These are phyloP conservation scores for Lemur catta DNA, from an alignment of 2,797 vertebrate genomes.

Conservation along the genomic window DNA sequence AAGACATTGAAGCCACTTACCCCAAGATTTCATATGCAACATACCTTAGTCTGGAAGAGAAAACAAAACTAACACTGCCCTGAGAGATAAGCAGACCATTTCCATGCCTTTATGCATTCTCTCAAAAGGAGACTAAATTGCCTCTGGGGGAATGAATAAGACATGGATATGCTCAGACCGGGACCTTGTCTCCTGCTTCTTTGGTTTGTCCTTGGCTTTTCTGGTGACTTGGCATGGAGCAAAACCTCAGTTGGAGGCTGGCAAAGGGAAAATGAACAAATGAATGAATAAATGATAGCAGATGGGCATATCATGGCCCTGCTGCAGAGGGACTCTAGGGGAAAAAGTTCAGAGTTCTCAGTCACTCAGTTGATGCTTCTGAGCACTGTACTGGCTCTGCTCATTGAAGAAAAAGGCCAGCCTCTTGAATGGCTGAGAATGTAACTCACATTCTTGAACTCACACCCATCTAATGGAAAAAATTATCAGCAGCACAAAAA, in stretches of 20 bases:
- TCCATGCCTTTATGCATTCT: neutral
- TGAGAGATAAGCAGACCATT: neutral
- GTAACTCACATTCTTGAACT: neutral
- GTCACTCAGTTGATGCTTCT: rapidly evolving
- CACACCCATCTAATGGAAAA: neutral
- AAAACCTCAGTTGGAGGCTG: neutral
- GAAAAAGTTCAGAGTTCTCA: neutral
- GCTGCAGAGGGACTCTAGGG: neutral
- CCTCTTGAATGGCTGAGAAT: neutral
- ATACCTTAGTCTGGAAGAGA: neutral
- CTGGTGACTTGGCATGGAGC: neutral
- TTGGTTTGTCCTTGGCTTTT: neutral
- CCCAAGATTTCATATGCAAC: neutral
- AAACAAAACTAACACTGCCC: neutral
- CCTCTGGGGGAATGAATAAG: neutral
- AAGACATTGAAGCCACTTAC: neutral
- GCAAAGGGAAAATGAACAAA: neutral
- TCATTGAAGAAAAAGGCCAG: neutral
- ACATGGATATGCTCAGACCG: neutral
- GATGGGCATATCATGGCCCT: neutral
- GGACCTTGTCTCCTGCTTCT: neutral
- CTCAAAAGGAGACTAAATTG: neutral
- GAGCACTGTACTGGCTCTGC: neutral
- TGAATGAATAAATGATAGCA: neutral
- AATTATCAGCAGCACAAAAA: neutral